Evolutionary conservation across 1,140 invertebrate genomes (phyloP).

Genomic region (Meloidogyne hapla): DNA sequence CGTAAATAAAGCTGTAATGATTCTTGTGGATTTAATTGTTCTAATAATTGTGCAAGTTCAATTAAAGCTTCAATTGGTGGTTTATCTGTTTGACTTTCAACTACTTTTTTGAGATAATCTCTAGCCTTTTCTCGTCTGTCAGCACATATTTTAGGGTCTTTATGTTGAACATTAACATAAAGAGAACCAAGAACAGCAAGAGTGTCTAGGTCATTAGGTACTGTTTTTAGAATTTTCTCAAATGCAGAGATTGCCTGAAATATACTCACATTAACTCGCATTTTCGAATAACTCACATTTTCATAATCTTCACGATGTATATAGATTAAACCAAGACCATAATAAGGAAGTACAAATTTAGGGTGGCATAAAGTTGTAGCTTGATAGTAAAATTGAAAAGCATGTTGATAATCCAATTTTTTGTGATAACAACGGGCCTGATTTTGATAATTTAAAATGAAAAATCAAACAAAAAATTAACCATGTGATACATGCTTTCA

Average conservation of each 20-base stretch:
- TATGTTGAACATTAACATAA: constrained; percentile 78
- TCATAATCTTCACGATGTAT: constrained; percentile 93
- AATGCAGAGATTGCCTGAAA: constrained; percentile 90
- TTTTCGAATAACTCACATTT: too few species aligned
- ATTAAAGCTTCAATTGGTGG: constrained; percentile 89
- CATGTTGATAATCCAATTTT: constrained; percentile 50
- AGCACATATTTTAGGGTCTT: constrained; percentile 23
- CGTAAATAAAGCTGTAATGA: constrained; percentile 87
- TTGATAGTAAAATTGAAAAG: constrained; percentile 96
- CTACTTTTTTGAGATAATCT: constrained; percentile 72
- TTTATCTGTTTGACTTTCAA: constrained; percentile 94
- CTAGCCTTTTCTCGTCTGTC: constrained; percentile 79
- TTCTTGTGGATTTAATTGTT: constrained; percentile 61
- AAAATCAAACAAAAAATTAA: background rate
- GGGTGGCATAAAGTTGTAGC: constrained; percentile 93
- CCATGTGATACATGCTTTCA: constrained; percentile 93
- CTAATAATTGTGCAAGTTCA: constrained; percentile 90
- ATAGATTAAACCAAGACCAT: constrained; percentile 98
- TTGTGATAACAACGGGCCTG: constrained; percentile 82
- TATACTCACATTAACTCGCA: too few species aligned
- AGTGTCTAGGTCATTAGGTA: constrained; percentile 96
- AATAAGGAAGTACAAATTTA: constrained; percentile 92
- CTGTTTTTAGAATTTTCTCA: constrained; percentile 94
- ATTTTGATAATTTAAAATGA: background rate
- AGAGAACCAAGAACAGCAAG: constrained; percentile 98